Base-by-base conservation (phyloP, 2,888 invertebrate species). In the Drosophila neotestacea region DNA sequence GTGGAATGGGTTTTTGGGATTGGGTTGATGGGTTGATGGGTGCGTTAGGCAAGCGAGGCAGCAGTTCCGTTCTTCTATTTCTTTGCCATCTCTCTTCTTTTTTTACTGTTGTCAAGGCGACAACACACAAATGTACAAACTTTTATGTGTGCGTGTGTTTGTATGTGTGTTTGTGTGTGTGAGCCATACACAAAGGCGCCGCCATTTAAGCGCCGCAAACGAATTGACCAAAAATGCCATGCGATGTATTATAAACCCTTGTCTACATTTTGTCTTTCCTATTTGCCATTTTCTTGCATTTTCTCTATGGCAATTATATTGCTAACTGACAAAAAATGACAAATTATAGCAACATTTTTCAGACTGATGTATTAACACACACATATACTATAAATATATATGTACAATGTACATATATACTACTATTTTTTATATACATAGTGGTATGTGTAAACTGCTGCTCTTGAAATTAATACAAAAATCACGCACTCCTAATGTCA, bases 21-120 rank as follows among this genome's bases (percentile, higher is more conserved):
- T 28, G 54, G 16, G 36, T 22, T 56, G 50, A 60, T 42, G 34
- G 46, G 54, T 55, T 46, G 56, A 56, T 56, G 75, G 70, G 69
- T 71, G 71, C 77, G 63, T 69, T 71, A 69, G 83, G 73, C 32
- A 32, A 9, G 32, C 32, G 32, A 32, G 32, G 32, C 78, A 85
- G 78, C 80, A 85, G 80, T 88, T 88, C 86, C 84, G 84, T 77
- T 85, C 69, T 70, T 63, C 54, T 52, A 28, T 11, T 58, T 32
- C 27, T 47, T 34, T 16, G 10, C 41, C 42, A 30, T 4, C 39
- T 42, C 22, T 16, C 47, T 68, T 30, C n/a, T 48, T 48, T 61
- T 81, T 77, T 61, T 71, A 76, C 86, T 86, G 88, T 88, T 86
- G 85, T 88, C 85, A 86, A 88, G 88, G 70, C 73, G 79, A 70